Percentiles rank a stretch among this genome's conserved stretches.
Conservation (phyloP, 2,797 vertebrate species). For the Mormyrus hasselquistii region DNA sequence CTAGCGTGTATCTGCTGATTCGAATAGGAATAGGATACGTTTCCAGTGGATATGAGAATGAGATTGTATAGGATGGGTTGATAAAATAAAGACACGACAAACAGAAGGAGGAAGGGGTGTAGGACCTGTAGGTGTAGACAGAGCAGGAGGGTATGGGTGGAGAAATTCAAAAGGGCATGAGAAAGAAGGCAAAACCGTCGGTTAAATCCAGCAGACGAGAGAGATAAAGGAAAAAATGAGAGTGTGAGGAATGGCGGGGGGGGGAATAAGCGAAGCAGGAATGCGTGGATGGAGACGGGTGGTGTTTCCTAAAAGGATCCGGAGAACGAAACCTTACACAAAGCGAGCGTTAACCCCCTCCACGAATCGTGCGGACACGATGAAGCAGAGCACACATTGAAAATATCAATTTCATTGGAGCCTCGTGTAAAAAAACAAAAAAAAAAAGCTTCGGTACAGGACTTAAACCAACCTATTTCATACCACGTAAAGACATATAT, state of each 20-base stretch:
- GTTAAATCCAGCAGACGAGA: not conserved
- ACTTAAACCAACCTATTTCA: not conserved
- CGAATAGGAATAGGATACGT: not conserved
- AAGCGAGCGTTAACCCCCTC: not conserved
- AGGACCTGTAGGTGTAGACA: not conserved
- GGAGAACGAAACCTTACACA: not conserved
- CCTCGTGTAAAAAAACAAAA: not conserved
- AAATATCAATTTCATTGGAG: not conserved
- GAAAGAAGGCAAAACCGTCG: not conserved
- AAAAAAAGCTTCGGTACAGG: not conserved
- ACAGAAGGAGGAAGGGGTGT: not conserved
- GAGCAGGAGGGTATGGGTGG: constrained; percentile 32
- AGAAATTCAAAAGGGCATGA: not conserved
- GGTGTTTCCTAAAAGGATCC: not conserved
- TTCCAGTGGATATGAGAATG: not conserved
- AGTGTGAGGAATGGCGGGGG: not conserved
- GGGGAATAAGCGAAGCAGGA: not conserved
- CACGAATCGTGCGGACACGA: not conserved
- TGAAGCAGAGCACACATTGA: not conserved
- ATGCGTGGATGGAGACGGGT: not conserved
- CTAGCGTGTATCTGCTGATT: not conserved
- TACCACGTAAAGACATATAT: not conserved
- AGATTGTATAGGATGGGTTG: not conserved
- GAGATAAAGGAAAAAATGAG: not conserved
- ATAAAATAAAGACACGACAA: not conserved